Evolutionary conservation across 2,797 vertebrate genomes (phyloP), one percentile per base, ranked within the genome.

Genomic region (Coregonus suidteri): DNA sequence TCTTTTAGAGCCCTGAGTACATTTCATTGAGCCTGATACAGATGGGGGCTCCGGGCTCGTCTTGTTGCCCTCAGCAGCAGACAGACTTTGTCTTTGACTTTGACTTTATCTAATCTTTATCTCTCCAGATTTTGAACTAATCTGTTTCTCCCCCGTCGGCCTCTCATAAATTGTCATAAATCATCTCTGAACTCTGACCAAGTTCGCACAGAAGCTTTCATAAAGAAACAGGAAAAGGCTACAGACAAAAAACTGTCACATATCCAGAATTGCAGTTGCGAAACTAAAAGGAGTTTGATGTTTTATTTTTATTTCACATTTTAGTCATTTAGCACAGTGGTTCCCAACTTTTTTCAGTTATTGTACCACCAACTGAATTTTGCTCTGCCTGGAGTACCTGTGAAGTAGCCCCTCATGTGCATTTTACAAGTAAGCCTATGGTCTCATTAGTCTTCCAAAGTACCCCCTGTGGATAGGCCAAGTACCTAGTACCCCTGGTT

Each of bases 141-240:
- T 94, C 93, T 90, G 87, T 92, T 92, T 91, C 91, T 93, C 89
- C 90, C 89, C 90, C 90, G 90, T 89, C 88, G 89, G 88, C 91
- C 90, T 90, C 91, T 92, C 92, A 92, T 91, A 90, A 94, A 93
- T 94, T 93, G 92, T 92, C 93, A 93, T 93, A 93, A 94, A 94
- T 94, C 92, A 93, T 92, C 91, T 92, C 89, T 84, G 86, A 47
- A 47, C 78, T 75, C 37, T 47, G 90, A 89, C 90, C 90, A 83
- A 20, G 82, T 91, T 47, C 88, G 88, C 91, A 90, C 91, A 89
- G 90, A 89, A 87, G 88, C 83, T 92, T 93, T 93, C 90, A 92
- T 92, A 93, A 92, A 92, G 86, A 85, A 82, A 89, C 79, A 89
- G 87, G 89, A 90, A 89, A 75, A 30, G 84, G 89, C 91, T 87